A percentile compares a stretch with the other conserved stretches of the same genome.
These are phyloP conservation scores for Malurus splendens DNA, from an alignment of 2,797 vertebrate species.

Conservation along the genomic window DNA sequence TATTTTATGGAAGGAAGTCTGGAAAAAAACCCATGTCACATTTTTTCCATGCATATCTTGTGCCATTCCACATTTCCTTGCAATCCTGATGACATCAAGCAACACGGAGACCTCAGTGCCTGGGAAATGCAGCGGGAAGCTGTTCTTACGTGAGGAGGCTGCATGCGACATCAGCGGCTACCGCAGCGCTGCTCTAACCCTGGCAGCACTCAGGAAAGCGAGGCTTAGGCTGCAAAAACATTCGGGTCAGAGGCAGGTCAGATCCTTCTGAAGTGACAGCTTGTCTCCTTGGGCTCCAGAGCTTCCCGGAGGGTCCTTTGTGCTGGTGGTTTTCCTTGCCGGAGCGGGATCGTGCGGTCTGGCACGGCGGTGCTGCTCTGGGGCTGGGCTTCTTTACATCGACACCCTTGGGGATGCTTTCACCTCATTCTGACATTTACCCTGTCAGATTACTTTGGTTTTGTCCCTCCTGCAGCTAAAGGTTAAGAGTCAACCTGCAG, in stretches of 20 bases:
- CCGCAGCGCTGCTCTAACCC: fast-evolving
- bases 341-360: neutral
- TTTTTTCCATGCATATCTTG: conserved; percentile 5
- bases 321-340: neutral
- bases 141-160: neutral
- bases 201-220: neutral
- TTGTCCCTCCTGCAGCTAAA: neutral
- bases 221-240: neutral
- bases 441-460: neutral
- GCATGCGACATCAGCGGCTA: neutral
- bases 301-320: neutral
- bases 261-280: neutral
- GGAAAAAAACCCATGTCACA: neutral
- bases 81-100: neutral
- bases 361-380: fast-evolving
- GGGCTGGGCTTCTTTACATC: neutral
- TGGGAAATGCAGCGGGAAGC: conserved; percentile 25
- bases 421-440: neutral
- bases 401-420: neutral
- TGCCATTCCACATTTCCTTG: conserved; percentile 14
- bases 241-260: conserved; percentile 21
- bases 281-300: neutral
- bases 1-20: neutral
- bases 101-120: neutral
- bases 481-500: fast-evolving